Conservation (phyloP, 2,113 vertebrate genomes). For the Cebidichthys violaceus region DNA sequence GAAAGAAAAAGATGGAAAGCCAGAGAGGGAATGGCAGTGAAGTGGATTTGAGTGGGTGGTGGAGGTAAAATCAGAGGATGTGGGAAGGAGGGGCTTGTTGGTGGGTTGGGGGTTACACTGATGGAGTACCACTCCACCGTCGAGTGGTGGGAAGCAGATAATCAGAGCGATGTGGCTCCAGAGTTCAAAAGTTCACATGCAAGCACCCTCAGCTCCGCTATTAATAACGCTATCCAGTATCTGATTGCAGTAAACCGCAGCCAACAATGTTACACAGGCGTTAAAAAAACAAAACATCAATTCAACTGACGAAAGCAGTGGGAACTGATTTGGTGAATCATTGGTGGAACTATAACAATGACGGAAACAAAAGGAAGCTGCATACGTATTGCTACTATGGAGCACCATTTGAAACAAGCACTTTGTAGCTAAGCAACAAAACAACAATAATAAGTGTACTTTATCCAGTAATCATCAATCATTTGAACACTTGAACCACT, state of each 20-base stretch:
- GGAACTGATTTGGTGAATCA: constrained; percentile 46
- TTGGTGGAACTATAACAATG: constrained; percentile 35
- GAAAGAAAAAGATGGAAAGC: not conserved
- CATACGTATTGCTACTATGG: constrained; percentile 12
- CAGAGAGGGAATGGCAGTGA: constrained; percentile 25
- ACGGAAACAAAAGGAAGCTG: constrained; percentile 39
- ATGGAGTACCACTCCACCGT: constrained; percentile 69
- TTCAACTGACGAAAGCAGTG: constrained; percentile 30
- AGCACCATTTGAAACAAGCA: constrained; percentile 22
- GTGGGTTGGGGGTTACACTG: constrained; percentile 52
- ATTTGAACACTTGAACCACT: constrained; percentile 3
- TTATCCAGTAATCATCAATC: constrained; percentile 3
- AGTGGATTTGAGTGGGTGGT: constrained; percentile 53
- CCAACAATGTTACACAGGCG: not conserved
- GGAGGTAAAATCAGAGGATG: constrained; percentile 40
- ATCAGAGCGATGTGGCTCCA: constrained; percentile 63
- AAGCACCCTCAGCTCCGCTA: constrained; percentile 43
- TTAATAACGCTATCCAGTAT: constrained; percentile 39
- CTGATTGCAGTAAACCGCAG: constrained; percentile 44
- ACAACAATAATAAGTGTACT: constrained; percentile 9
- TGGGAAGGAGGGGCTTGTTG: constrained; percentile 14
- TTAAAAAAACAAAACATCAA: not conserved
- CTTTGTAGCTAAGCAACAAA: constrained; percentile 55
- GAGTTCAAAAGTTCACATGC: constrained; percentile 56
- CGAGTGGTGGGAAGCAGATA: constrained; percentile 64